Evolutionary conservation across 2,888 invertebrate species (phyloP), one percentile per base, ranked within the genome.

Genomic region (Drosophila mayaguana): DNA sequence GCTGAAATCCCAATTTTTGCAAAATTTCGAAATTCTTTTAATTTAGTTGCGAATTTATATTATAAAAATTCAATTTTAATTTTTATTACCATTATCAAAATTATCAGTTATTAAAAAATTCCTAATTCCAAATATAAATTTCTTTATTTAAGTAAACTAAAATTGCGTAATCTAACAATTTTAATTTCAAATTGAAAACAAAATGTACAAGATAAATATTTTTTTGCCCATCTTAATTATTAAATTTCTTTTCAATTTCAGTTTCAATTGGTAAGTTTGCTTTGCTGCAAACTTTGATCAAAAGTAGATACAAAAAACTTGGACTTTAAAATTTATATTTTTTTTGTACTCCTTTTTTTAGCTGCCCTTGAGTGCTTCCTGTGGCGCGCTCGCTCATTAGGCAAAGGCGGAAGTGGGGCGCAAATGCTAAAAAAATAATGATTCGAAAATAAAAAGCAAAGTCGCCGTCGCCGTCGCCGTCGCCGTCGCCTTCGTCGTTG

Each of bases 321-420:
- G n/a, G 9, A 43, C 53, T 60, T 53, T 28, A 28, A 28, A 46
- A 20, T 48, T 53, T 9, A 8, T 50, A 8, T 50, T 28, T 72
- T 72, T 68, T 46, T n/a, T n/a, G n/a, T 28, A 40, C 53, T 46
- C 28, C 45, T 71, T 67, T 64, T 20, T 57, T 63, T 46, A 45
- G 48, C 50, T 70, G 83, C 72, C 75, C 81, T 80, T 78, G 84
- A 87, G 86, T 85, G 87, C 80, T 83, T 85, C 80, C 89, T 81
- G 89, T 68, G 79, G 76, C 68, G 74, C 67, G 74, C 69, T 75
- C 68, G 64, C 69, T 83, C 80, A 78, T 87, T 81, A 89, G 76
- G 75, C 75, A 61, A 71, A 65, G 60, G 50, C 76, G 82, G 84
- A 86, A 77, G 77, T 72, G 61, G 53, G 36, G 28, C 48, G 38